These are phyloP conservation scores for Rhopalosiphum maidis DNA, from an alignment of 1,140 invertebrate species.

Conservation along the genomic window DNA sequence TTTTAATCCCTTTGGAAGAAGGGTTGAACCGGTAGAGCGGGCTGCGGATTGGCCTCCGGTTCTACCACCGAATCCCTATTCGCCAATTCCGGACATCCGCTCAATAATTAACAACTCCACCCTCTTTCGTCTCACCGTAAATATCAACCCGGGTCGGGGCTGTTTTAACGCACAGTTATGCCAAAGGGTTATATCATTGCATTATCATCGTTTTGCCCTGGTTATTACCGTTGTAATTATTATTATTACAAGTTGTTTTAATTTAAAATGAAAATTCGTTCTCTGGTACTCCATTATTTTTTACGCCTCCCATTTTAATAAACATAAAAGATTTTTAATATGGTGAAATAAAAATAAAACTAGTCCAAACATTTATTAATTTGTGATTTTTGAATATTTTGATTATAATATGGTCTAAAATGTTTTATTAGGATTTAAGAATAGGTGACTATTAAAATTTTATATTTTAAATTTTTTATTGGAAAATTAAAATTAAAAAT, in stretches of 20 bases:
- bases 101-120: slow-evolving; percentile 53
- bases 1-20: slow-evolving; percentile 51
- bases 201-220: slow-evolving; percentile 54
- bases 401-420: neutral
- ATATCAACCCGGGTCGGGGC: slow-evolving; percentile 17
- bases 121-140: neutral
- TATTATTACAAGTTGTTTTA: slow-evolving; percentile 57
- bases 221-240: slow-evolving; percentile 56
- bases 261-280: slow-evolving; percentile 56
- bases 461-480: neutral
- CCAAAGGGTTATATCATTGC: slow-evolving; percentile 55
- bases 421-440: neutral
- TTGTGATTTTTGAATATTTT: neutral
- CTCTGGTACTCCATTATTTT: slow-evolving; percentile 44
- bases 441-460: neutral
- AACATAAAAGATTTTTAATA: slow-evolving; percentile 3
- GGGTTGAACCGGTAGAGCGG: slow-evolving; percentile 47
- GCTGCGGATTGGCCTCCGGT: slow-evolving; percentile 48
- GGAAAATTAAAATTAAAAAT: neutral
- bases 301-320: slow-evolving; percentile 30
- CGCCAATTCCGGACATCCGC: slow-evolving; percentile 55
- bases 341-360: neutral
- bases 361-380: neutral
- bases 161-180: slow-evolving; percentile 54
- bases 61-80: slow-evolving; percentile 35